These are phyloP conservation scores for Gandaritis pyraliata DNA, from an alignment of 2,888 invertebrate genomes.

Conservation along the genomic window DNA sequence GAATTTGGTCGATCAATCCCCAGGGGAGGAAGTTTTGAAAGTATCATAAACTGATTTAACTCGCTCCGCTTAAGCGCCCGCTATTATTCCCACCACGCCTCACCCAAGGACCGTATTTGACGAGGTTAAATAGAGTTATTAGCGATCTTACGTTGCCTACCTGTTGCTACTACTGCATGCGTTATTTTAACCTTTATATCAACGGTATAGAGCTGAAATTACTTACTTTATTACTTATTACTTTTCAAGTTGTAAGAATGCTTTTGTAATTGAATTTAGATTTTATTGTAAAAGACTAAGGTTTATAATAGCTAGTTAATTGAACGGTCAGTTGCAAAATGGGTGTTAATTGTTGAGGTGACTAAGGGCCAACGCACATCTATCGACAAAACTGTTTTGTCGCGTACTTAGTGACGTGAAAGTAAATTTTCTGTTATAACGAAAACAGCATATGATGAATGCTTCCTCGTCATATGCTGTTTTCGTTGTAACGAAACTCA, in stretches of 20 bases:
- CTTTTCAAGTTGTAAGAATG: constrained; percentile 8
- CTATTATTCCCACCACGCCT: constrained; percentile 22
- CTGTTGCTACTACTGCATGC: constrained; percentile 24
- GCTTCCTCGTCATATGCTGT: too few species aligned
- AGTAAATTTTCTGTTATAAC: too few species aligned
- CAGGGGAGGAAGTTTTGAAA: neutral
- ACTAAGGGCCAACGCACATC: too few species aligned
- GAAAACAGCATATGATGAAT: too few species aligned
- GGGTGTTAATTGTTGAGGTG: constrained; percentile 57
- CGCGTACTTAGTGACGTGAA: too few species aligned
- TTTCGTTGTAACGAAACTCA: too few species aligned
- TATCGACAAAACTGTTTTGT: too few species aligned
- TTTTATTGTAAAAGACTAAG: constrained; percentile 7
- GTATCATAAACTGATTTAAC: neutral
- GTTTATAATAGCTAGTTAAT: constrained; percentile 14
- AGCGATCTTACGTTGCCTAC: constrained; percentile 41
- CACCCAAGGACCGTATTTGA: constrained; percentile 36
- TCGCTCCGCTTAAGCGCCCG: constrained; percentile 11
- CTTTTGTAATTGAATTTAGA: constrained; percentile 2
- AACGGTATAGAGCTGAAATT: constrained; percentile 33
- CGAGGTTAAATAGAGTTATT: constrained; percentile 53
- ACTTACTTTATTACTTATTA: too few species aligned
- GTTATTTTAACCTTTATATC: constrained; percentile 13
- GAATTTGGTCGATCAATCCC: too few species aligned
- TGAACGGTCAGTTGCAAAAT: constrained; percentile 33